phyloP scores from a whole-genome alignment of 2,888 invertebrate genomes.

The Dioctria linearis region DNA sequence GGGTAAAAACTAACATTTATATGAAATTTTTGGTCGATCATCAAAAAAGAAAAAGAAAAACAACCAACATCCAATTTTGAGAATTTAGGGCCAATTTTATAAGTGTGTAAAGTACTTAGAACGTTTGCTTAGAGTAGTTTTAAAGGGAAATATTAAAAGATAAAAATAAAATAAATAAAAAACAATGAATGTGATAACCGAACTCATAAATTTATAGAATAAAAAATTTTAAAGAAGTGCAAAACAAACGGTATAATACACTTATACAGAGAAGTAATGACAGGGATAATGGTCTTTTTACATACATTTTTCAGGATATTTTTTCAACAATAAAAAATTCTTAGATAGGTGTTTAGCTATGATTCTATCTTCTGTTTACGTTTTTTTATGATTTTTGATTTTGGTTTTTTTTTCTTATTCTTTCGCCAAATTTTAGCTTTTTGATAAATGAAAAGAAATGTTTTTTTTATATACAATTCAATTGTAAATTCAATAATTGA shows the following conservation, averaged over 20 bases:
- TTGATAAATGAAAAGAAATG: neutral
- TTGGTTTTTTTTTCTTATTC: neutral
- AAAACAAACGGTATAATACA: constrained; percentile 4
- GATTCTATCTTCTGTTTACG: no score
- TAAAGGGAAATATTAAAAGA: neutral
- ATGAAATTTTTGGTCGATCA: no score
- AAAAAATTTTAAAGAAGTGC: constrained; percentile 10
- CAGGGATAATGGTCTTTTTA: constrained; percentile 29
- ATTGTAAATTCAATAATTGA: no score
- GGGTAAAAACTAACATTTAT: no score
- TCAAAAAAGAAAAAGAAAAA: neutral
- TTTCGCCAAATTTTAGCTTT: constrained; percentile 39
- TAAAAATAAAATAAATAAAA: constrained; percentile 29
- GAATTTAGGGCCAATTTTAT: constrained; percentile 35
- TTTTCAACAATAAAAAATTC: constrained; percentile 20
- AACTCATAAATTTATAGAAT: constrained; percentile 29
- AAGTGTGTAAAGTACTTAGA: neutral
- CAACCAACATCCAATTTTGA: constrained; percentile 5
- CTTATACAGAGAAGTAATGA: neutral
- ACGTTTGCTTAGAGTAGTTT: constrained; percentile 46
- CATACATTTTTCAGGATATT: neutral
- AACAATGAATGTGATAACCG: constrained; percentile 36
- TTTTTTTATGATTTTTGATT: no score
- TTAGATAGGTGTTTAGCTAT: constrained; percentile 16
- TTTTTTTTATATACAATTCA: no score